Evolutionary conservation across 2,888 invertebrate genomes (phyloP).

Genomic region (Alloscopus bannaensis): DNA sequence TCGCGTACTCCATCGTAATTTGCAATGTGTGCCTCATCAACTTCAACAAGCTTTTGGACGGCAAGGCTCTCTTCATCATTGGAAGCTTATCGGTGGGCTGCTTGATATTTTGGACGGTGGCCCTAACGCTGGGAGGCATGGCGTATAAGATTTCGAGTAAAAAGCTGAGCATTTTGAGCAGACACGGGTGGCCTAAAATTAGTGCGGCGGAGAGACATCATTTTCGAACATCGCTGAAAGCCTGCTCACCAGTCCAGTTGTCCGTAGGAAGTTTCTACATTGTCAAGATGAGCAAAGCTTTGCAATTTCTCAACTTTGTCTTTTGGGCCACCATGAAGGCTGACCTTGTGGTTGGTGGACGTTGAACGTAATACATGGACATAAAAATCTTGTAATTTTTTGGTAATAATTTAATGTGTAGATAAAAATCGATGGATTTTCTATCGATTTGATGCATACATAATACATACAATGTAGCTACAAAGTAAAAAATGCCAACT

Average conservation of each 20-base stretch:
- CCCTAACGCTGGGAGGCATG: conserved; percentile 17
- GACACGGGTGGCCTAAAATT: background rate
- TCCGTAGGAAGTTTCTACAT: conserved; percentile 1
- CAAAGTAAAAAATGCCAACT: too few relatives aligned
- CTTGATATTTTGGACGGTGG: background rate
- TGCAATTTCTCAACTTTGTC: conserved; percentile 28
- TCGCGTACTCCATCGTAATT: background rate
- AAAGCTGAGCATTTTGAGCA: background rate
- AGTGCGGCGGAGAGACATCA: background rate
- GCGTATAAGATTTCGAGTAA: conserved; percentile 12
- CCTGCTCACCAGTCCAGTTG: background rate
- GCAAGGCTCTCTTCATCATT: conserved; percentile 2
- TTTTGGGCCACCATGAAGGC: conserved; percentile 25
- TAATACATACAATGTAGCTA: too few relatives aligned
- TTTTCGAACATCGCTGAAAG: background rate
- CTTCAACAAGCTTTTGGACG: background rate
- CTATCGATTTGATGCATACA: too few relatives aligned
- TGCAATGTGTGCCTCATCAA: conserved; percentile 10
- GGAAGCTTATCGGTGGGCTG: background rate
- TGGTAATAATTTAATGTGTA: too few relatives aligned
- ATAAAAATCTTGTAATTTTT: too few relatives aligned
- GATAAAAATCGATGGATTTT: too few relatives aligned
- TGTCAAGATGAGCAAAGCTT: background rate
- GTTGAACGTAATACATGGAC: too few relatives aligned
- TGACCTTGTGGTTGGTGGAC: too few relatives aligned